Evolutionary conservation across 2,113 vertebrate genomes (phyloP).

Genomic region (Callionymus lyra): DNA sequence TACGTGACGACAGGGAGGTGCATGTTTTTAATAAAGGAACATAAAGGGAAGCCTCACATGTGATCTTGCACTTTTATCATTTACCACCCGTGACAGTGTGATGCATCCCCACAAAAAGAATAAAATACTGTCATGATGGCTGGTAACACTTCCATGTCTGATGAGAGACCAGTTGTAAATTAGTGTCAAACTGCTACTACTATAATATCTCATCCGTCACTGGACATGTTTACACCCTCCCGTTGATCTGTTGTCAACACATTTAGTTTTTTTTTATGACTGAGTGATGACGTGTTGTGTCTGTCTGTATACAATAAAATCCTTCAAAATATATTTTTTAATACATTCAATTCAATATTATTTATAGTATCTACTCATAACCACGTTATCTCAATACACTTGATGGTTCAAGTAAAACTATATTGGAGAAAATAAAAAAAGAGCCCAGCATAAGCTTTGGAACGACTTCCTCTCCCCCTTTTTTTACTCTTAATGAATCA

Average conservation of each 20-base stretch:
- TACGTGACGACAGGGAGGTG: conserved; percentile 3
- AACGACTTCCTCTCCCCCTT: no score
- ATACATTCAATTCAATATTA: no score
- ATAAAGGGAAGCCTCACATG: conserved; percentile 16
- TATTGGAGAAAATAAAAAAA: no score
- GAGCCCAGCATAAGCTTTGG: no score
- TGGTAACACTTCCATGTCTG: conserved; percentile 37
- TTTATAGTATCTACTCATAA: no score
- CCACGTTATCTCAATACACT: no score
- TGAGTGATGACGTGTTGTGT: conserved; percentile 19
- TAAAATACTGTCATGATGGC: neutral
- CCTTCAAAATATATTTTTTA: conserved; percentile 23
- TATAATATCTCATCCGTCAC: conserved; percentile 24
- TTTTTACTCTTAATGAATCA: no score
- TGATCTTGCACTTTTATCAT: conserved; percentile 40
- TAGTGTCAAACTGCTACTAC: conserved; percentile 29
- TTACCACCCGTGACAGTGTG: conserved; percentile 24
- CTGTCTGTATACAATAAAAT: conserved; percentile 39
- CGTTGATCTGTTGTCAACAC: conserved; percentile 11
- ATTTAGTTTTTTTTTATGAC: conserved; percentile 24
- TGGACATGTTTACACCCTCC: conserved; percentile 21
- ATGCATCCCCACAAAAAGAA: conserved; percentile 3
- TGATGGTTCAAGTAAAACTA: no score
- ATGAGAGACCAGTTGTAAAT: conserved; percentile 19
- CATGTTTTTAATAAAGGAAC: conserved; percentile 25